Conservation (phyloP, 2,113 vertebrate genomes). For the Cricetomys ansorgei region DNA sequence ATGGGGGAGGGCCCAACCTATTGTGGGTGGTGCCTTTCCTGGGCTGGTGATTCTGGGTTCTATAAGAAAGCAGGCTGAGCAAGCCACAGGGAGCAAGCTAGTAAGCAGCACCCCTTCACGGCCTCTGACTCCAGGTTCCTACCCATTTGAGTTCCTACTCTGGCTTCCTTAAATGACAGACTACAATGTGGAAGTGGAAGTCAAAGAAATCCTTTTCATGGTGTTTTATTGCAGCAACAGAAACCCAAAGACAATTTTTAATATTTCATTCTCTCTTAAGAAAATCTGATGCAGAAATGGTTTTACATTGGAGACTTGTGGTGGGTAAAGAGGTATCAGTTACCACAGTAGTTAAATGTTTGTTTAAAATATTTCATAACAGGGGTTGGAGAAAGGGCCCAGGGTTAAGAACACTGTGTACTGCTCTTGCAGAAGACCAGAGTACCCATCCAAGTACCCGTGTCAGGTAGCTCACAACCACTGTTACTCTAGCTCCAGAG, state of each 20-base stretch:
- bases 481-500: not conserved
- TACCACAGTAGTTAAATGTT: not conserved
- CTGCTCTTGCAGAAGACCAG: not conserved
- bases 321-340: not conserved
- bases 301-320: not conserved
- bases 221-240: not conserved
- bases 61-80: not conserved
- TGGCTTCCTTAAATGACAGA: not conserved
- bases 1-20: not conserved
- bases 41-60: not conserved
- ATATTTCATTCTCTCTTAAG: not conserved
- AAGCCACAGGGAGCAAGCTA: not conserved
- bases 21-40: too few relatives aligned
- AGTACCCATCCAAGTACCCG: not conserved
- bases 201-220: not conserved
- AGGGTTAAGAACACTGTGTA: not conserved
- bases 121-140: not conserved
- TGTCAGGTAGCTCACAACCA: not conserved
- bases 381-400: not conserved
- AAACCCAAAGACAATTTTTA: not conserved
- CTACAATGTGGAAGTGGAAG: not conserved
- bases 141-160: not conserved
- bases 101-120: not conserved
- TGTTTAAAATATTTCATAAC: constrained; percentile 36
- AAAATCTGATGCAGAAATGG: not conserved